A percentile compares a stretch with the other conserved stretches of the same genome.
These are phyloP conservation scores for Embidobia sp. DNA, from an alignment of 2,888 invertebrate genomes.

Conservation along the genomic window DNA sequence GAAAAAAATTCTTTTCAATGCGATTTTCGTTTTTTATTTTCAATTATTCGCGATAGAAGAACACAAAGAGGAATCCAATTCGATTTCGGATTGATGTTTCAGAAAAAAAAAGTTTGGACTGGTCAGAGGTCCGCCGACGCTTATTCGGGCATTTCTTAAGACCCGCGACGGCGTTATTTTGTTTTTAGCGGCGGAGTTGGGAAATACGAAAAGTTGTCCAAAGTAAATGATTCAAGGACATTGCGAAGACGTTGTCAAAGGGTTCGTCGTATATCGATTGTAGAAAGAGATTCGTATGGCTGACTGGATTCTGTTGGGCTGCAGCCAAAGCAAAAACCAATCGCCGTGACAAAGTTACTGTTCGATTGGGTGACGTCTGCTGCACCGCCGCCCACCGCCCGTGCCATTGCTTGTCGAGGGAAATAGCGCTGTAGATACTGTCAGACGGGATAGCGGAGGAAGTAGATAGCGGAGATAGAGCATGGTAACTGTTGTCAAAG, in stretches of 20 bases:
- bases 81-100: too few relatives aligned
- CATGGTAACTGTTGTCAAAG: constrained; percentile 71
- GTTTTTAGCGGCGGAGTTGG: constrained; percentile 20
- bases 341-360: constrained; percentile 73
- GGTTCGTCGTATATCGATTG: constrained; percentile 68
- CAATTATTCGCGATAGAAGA: too few relatives aligned
- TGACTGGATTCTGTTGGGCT: constrained; percentile 66
- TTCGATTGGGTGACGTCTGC: constrained; percentile 70
- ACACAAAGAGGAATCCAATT: too few relatives aligned
- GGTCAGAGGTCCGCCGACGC: too few relatives aligned
- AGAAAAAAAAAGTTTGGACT: too few relatives aligned
- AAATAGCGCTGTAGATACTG: constrained; percentile 63
- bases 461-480: constrained; percentile 69
- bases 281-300: constrained; percentile 61
- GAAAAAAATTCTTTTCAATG: too few relatives aligned
- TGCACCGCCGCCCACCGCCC: constrained; percentile 61
- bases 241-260: constrained; percentile 68
- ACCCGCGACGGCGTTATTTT: constrained; percentile 4
- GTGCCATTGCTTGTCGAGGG: constrained; percentile 55
- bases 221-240: constrained; percentile 58
- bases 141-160: constrained; percentile 28
- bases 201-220: constrained; percentile 41
- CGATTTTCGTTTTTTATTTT: too few relatives aligned
- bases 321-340: constrained; percentile 70
- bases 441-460: constrained; percentile 60